phyloP scores from a whole-genome alignment of 2,888 invertebrate genomes.

The Aphidoletes aphidimyza region DNA sequence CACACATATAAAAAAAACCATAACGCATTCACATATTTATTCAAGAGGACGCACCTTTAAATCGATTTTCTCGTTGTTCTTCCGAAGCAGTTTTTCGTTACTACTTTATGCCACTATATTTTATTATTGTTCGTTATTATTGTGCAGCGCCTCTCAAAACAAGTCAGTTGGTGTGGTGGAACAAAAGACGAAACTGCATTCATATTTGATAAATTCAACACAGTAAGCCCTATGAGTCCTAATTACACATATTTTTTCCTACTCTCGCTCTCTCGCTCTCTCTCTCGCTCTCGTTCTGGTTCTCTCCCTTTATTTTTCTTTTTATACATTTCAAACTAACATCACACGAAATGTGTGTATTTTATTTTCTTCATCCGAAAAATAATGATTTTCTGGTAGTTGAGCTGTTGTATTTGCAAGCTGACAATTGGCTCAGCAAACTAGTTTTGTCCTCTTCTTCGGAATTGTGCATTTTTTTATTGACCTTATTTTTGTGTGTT shows the following conservation, averaged over 20 bases:
- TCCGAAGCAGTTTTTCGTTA: background rate
- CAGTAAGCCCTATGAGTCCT: conserved; percentile 9
- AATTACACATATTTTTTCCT: conserved; percentile 12
- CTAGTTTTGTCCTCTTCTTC: conserved; percentile 18
- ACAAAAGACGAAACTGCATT: background rate
- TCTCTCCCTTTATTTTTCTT: background rate
- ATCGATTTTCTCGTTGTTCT: conserved; percentile 28
- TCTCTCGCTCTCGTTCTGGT: background rate
- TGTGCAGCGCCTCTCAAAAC: background rate
- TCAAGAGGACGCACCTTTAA: conserved; percentile 49
- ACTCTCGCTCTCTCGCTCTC: background rate
- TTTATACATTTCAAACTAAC: too few species aligned
- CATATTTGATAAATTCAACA: conserved; percentile 16
- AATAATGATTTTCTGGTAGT: conserved; percentile 4
- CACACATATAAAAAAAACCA: background rate
- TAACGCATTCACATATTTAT: conserved; percentile 41
- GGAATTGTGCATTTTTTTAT: background rate
- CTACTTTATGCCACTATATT: background rate
- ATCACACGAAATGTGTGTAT: conserved; percentile 6
- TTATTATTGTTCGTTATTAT: background rate
- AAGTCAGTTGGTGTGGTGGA: background rate
- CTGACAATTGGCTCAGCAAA: background rate
- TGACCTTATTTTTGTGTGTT: background rate
- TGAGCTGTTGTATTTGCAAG: background rate
- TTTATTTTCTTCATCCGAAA: too few species aligned